Base-by-base conservation (phyloP, 2,888 invertebrate genomes). In the Ypsolopha scabrella region DNA sequence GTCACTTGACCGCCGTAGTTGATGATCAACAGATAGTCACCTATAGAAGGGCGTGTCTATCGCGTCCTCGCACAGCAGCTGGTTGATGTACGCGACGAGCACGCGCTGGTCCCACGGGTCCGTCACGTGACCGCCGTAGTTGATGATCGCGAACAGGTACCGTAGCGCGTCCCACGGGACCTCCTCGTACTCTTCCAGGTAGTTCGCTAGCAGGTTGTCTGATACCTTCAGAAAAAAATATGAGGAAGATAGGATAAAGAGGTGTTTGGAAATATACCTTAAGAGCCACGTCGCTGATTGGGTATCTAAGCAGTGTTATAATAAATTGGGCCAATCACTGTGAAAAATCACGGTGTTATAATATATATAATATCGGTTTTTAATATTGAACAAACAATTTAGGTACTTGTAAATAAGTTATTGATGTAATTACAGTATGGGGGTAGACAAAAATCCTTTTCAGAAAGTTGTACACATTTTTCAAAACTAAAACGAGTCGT, bases 91-190 rank as follows among this genome's bases (percentile, higher is more conserved):
- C 0, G 95, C 94, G 57, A 90, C 87, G 33, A 96, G 83, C 34
- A 96, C 88, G 13, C 95, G 83, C 67, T 83, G 86, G 75, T 91
- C 91, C 90, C 91, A 92, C 63, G 92, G 91, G 68, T 93, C 92
- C 1, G 92, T 92, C 62, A 93, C 91, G 72, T 95, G 94, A 0
- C 96, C 96, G 37, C 96, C 96, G 70, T 96, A 96, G 80, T 94
- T 95, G 58, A 96, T 94, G 60, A 93, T 94, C 0, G 95, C 93
- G 68, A 96, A 94, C 54, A 96, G 80, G 73, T 95, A 96, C 60
- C 95, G 94, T 48, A 96, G 78, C 0, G 96, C 95, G 64, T 95
- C 95, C 95, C 95, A 96, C 1, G 96, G 96, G 0, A 95, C 95
- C 10, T 92, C 91, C n/a, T 91, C 90, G 72, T 96, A 96, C 66